Conservation (phyloP, 2,113 vertebrate genomes). For the Xenopus tropicalis region UCB_Xtro_10.0 CM004445.2:140458001-140458500, state of each 20-base stretch:
- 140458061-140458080: slow-evolving; percentile 73
- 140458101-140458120: background rate
- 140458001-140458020: slow-evolving; percentile 63
- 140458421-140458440: too few relatives aligned
- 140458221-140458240: background rate
- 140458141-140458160: slow-evolving; percentile 17
- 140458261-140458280: background rate
- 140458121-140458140: background rate
- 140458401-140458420: too few relatives aligned
- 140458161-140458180: slow-evolving; percentile 1
- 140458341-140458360: too few relatives aligned
- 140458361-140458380: too few relatives aligned
- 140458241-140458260: background rate
- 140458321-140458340: too few relatives aligned
- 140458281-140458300: background rate
- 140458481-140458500: too few relatives aligned
- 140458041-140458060: slow-evolving; percentile 77
- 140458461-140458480: too few relatives aligned
- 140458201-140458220: slow-evolving; percentile 9
- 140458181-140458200: background rate
- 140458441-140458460: too few relatives aligned
- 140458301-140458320: background rate
- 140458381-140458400: too few relatives aligned
- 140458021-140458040: slow-evolving; percentile 73
- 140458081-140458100: slow-evolving; percentile 81